Percentiles rank a stretch among this genome's conserved stretches.
These are phyloP conservation scores for Tychaedon coryphoeus DNA, from an alignment of 2,113 vertebrate species.

Conservation along the genomic window DNA sequence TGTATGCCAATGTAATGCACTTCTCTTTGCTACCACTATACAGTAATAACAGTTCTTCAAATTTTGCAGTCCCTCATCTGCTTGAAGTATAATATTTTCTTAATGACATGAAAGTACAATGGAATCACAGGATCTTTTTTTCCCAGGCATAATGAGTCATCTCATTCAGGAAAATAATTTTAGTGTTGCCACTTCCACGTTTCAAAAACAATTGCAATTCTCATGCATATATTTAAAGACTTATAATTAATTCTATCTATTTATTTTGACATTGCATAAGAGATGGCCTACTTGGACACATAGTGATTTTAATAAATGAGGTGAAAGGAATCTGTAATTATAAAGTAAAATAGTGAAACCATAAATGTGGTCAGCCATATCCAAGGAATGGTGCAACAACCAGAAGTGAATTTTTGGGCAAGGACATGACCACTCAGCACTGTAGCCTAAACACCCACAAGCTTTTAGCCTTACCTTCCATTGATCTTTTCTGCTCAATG, in stretches of 20 bases:
- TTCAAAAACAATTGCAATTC: neutral
- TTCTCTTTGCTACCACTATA: neutral
- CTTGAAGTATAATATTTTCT: constrained; percentile 38
- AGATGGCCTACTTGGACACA: neutral
- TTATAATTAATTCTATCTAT: neutral
- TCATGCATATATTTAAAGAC: neutral
- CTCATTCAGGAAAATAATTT: neutral
- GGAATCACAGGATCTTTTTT: constrained; percentile 23
- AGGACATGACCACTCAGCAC: neutral
- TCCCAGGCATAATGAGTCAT: constrained; percentile 23
- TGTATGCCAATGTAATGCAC: neutral
- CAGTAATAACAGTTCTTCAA: neutral
- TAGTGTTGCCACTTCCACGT: neutral
- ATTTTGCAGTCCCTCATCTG: constrained; percentile 30
- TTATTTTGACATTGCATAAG: neutral
- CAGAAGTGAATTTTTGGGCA: neutral
- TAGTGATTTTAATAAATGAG: neutral
- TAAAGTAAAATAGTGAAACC: neutral
- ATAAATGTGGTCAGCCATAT: neutral
- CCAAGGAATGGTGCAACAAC: neutral
- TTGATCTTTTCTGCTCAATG: neutral
- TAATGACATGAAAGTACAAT: constrained; percentile 20
- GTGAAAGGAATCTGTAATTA: neutral
- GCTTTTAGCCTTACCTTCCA: neutral
- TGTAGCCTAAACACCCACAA: neutral